These are phyloP conservation scores for Lontra canadensis DNA, from an alignment of 2,113 vertebrate genomes.

Conservation along the genomic window DNA sequence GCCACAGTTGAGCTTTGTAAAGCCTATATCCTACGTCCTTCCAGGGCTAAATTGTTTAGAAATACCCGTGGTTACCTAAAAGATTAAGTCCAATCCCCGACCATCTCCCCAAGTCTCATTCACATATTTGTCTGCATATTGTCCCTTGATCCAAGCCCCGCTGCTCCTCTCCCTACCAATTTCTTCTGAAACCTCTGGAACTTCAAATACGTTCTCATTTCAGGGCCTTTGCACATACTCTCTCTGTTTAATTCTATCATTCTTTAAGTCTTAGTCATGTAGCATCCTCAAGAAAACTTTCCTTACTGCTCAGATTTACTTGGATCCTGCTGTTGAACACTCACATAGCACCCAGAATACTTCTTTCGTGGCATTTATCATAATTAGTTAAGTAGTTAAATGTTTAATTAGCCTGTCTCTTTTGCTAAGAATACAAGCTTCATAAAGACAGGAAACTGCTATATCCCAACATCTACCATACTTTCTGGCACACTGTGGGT, in stretches of 20 bases:
- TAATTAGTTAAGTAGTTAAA: background rate
- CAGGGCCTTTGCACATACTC: background rate
- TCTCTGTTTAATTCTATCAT: background rate
- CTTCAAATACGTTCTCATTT: background rate
- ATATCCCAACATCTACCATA: background rate
- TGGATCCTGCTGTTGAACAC: background rate
- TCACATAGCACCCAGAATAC: background rate
- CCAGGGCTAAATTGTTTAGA: background rate
- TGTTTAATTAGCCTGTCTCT: background rate
- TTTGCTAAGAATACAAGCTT: background rate
- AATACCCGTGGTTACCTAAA: background rate
- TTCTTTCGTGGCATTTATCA: background rate
- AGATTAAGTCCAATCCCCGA: background rate
- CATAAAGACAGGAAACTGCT: background rate
- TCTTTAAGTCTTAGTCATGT: constrained; percentile 13
- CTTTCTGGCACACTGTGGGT: background rate
- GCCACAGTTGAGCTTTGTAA: background rate
- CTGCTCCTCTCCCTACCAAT: background rate
- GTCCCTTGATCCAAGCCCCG: background rate
- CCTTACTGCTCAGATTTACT: background rate
- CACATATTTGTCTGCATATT: background rate
- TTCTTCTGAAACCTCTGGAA: background rate
- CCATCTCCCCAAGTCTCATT: background rate
- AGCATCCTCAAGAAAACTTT: background rate
- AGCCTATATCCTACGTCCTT: background rate